Base-by-base conservation (phyloP, 2,888 invertebrate genomes). In the Xylocampa areola region DNA sequence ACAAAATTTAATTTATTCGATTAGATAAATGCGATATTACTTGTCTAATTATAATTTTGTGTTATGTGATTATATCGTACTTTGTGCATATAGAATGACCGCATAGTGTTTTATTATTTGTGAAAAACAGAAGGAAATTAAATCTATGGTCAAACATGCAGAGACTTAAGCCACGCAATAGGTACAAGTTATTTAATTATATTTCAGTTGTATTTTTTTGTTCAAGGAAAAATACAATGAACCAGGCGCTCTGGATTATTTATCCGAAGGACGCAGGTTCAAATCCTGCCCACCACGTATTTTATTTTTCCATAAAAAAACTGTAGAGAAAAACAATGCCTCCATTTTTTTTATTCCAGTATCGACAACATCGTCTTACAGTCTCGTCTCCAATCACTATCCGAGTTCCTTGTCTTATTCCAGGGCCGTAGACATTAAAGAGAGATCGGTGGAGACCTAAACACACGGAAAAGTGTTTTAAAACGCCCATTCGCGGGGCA, bases 381-480 rank as follows among this genome's bases (percentile, higher is more conserved):
- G n/a, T n/a, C 6, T 8, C 11, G 39, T 13, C 17, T n/a, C 17
- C 33, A 37, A 53, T 67, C 51, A 44, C 59, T 60, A 55, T 57
- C 27, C 40, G 29, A 59, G 45, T 52, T 40, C 30, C 53, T 52
- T 52, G 50, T 68, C 50, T 68, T 50, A 57, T 64, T 70, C 68
- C 47, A 54, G 48, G 33, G 54, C 47, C 54, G 58, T 54, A 58
- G 67, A 68, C 75, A 70, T 79, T 74, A 69, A 70, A 72, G 55
- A 71, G 61, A 72, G 75, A 76, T 75, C 67, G 73, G 68, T 57
- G 68, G 72, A 69, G 70, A 72, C 85, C 86, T 86, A 85, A 87
- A 85, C 85, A 88, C 84, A 87, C 82, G 84, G 81, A 78, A 85
- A 87, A 88, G 84, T 87, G 86, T 88, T 88, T 88, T 87, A 85